phyloP scores from a whole-genome alignment of 2,888 invertebrate genomes.

The Lepidocyrtinus sp. region DNA sequence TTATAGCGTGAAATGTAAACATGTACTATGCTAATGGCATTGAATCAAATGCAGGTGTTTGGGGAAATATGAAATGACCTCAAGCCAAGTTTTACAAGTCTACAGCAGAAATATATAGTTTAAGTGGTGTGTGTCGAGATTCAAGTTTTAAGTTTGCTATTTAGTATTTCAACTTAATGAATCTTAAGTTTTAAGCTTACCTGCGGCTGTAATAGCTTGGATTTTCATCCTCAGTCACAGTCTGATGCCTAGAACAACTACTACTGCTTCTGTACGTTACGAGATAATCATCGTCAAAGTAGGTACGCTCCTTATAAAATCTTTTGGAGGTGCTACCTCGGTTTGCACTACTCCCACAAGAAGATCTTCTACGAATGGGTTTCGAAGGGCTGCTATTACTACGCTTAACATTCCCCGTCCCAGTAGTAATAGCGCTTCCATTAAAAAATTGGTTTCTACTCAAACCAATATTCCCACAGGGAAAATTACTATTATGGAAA shows the following conservation, averaged over 20 bases:
- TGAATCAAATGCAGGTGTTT: background rate
- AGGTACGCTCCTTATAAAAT: background rate
- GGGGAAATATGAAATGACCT: background rate
- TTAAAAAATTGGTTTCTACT: background rate
- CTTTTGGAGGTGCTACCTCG: background rate
- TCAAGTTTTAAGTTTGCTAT: background rate
- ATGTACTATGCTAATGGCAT: background rate
- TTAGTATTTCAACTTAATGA: background rate
- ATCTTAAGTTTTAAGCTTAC: background rate
- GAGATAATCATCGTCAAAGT: constrained; percentile 47
- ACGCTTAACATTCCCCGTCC: constrained; percentile 13
- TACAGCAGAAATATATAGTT: too few species aligned
- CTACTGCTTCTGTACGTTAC: constrained; percentile 38
- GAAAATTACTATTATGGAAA: too few species aligned
- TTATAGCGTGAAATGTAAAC: background rate
- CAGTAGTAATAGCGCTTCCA: constrained; percentile 15
- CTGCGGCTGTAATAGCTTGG: background rate
- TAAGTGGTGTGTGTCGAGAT: too few species aligned
- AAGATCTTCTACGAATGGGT: constrained; percentile 33
- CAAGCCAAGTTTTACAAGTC: too few species aligned
- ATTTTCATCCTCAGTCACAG: constrained; percentile 36
- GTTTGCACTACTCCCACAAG: background rate
- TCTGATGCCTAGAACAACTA: constrained; percentile 42
- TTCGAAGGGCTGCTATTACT: constrained; percentile 46
- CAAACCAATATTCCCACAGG: background rate